Conservation (phyloP, 1,140 invertebrate species). For the Drosophila repletoides region DNA sequence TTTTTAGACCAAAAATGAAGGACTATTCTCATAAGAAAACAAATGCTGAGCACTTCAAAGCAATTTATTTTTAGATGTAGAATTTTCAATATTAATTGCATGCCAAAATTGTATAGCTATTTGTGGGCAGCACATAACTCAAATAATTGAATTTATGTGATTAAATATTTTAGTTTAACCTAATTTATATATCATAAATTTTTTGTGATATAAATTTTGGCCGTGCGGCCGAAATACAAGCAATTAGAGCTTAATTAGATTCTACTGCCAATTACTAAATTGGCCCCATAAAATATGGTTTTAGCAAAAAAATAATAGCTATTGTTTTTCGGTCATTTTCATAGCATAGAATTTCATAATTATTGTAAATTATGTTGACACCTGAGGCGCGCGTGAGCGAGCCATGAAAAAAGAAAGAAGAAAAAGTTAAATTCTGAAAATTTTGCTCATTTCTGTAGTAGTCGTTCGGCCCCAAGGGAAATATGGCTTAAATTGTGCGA, state of each 20-base stretch:
- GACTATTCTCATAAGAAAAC: too few relatives aligned
- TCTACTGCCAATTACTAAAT: constrained; percentile 21
- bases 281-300: constrained; percentile 18
- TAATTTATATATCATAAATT: neutral
- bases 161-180: neutral
- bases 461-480: constrained; percentile 17
- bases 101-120: too few relatives aligned
- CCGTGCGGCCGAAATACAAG: neutral
- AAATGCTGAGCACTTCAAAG: too few relatives aligned
- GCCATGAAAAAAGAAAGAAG: constrained; percentile 29
- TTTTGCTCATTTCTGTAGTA: constrained; percentile 28
- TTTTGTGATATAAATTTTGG: constrained; percentile 1
- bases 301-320: constrained; percentile 14
- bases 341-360: constrained; percentile 70
- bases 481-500: constrained; percentile 47
- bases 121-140: too few relatives aligned
- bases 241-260: constrained; percentile 14
- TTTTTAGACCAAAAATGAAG: too few relatives aligned
- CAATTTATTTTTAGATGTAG: too few relatives aligned
- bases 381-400: constrained; percentile 62
- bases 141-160: neutral
- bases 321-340: constrained; percentile 24
- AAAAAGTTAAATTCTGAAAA: constrained; percentile 61
- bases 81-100: too few relatives aligned
- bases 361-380: constrained; percentile 78